Conservation (phyloP, 2,888 invertebrate genomes). For the Heliconius sara region DNA sequence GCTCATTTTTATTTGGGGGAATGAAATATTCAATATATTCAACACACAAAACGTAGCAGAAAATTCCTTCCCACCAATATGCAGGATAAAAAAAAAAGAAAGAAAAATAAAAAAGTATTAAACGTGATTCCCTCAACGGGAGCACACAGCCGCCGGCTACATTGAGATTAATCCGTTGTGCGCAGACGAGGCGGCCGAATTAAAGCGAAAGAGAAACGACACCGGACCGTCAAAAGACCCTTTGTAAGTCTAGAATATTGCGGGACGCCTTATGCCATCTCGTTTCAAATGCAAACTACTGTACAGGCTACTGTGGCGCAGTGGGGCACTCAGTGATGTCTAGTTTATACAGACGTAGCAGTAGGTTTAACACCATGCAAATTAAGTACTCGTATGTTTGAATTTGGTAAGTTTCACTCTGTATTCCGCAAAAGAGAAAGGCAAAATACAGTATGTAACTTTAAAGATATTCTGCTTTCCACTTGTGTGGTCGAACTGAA, state of each 20-base stretch:
- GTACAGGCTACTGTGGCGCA: background rate
- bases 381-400: too few relatives aligned
- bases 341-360: background rate
- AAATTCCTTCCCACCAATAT: background rate
- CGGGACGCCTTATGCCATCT: constrained; percentile 30
- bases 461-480: background rate
- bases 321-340: background rate
- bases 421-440: too few relatives aligned
- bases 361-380: background rate
- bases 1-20: too few relatives aligned
- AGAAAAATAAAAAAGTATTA: background rate
- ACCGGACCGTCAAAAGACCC: constrained; percentile 50
- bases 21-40: too few relatives aligned
- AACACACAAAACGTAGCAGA: background rate
- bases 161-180: constrained; percentile 58
- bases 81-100: too few relatives aligned
- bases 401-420: too few relatives aligned
- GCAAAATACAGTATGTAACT: background rate
- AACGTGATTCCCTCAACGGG: constrained; percentile 28
- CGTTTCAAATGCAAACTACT: background rate
- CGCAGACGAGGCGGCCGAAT: constrained; percentile 49
- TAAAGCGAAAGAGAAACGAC: constrained; percentile 51
- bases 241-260: constrained; percentile 47
- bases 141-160: constrained; percentile 54
- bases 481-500: too few relatives aligned